Percentiles rank a stretch among this genome's conserved stretches.
Conservation (phyloP, 2,888 invertebrate genomes). For the Epinotia bilunana region DNA sequence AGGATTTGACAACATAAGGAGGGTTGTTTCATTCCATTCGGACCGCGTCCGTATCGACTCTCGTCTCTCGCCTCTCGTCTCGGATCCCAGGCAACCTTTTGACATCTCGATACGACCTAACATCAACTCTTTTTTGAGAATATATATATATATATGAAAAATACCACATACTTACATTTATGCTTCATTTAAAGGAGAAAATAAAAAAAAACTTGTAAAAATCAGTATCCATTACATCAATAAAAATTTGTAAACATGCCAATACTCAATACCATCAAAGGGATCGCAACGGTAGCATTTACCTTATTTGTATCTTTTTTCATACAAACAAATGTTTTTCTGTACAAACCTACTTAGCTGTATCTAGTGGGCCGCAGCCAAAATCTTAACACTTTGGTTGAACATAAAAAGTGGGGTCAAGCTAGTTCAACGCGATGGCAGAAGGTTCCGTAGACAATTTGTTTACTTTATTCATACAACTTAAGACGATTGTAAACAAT, state of each 20-base stretch:
- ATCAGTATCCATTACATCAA: background rate
- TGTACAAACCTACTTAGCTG: constrained; percentile 40
- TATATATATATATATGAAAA: too few species aligned
- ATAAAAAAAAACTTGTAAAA: background rate
- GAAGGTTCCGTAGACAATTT: constrained; percentile 10
- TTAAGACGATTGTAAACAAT: background rate
- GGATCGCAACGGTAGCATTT: constrained; percentile 32
- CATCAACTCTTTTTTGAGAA: too few species aligned
- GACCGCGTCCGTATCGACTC: too few species aligned
- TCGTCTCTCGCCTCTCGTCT: too few species aligned
- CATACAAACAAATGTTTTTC: constrained; percentile 39
- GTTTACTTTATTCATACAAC: too few species aligned
- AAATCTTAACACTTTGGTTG: constrained; percentile 51
- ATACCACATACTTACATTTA: too few species aligned
- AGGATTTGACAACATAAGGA: too few species aligned
- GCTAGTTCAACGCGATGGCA: background rate
- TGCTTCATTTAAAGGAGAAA: too few species aligned
- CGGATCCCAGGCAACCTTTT: too few species aligned
- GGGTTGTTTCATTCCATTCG: too few species aligned
- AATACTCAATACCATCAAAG: constrained; percentile 12
- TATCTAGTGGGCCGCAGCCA: constrained; percentile 42
- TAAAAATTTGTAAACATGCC: constrained; percentile 7
- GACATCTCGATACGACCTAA: too few species aligned
- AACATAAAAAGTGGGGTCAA: constrained; percentile 25
- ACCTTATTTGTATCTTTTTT: constrained; percentile 32